These are phyloP conservation scores for Crenichthys baileyi DNA, from an alignment of 2,797 vertebrate genomes.

Conservation along the genomic window DNA sequence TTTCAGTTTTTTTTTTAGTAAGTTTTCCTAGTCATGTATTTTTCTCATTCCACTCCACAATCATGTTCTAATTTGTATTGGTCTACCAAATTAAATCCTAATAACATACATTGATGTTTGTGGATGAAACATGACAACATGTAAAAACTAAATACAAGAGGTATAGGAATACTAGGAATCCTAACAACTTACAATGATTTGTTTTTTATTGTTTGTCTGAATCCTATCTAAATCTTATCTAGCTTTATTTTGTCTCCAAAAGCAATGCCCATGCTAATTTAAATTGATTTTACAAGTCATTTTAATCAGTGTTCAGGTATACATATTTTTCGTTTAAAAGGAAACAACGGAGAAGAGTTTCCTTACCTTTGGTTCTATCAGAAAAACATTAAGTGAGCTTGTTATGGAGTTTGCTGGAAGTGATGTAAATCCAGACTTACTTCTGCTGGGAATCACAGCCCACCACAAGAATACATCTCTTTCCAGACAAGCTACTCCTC, in stretches of 20 bases:
- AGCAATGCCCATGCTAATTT: not conserved
- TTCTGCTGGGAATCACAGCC: conserved; percentile 55
- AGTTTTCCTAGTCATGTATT: not conserved
- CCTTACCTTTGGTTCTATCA: not conserved
- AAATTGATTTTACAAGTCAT: not conserved
- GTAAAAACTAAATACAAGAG: not conserved
- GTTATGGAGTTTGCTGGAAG: conserved; percentile 7
- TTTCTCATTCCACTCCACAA: not conserved
- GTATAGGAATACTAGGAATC: not conserved
- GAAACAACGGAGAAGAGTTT: not conserved
- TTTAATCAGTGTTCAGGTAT: not conserved
- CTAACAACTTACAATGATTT: not conserved
- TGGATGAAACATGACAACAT: not conserved
- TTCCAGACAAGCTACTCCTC: conserved; percentile 62
- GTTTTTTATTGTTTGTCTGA: not conserved
- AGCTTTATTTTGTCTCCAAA: not conserved
- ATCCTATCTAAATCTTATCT: not conserved
- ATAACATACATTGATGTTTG: not conserved
- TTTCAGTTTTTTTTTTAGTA: not conserved
- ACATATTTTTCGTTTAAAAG: not conserved
- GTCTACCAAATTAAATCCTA: not conserved
- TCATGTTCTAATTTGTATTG: not conserved
- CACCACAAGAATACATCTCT: conserved; percentile 55
- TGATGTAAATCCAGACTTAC: conserved; percentile 31
- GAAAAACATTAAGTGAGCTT: conserved; percentile 5